Conservation (phyloP, 2,797 vertebrate species). For the Arnoldichthys spilopterus region DNA sequence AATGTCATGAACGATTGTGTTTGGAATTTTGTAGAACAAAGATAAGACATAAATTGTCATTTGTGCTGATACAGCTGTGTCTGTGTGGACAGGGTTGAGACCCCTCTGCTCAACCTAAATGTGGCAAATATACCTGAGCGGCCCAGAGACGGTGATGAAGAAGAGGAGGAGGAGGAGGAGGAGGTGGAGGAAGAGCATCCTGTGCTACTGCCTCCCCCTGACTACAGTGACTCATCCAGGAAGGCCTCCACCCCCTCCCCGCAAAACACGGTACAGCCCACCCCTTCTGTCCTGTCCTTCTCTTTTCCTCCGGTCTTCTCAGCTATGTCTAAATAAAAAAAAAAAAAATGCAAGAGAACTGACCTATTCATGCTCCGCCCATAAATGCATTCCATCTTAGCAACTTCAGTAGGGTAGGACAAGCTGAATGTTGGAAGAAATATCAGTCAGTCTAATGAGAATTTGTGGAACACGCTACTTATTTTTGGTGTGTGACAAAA, state of each 20-base stretch:
- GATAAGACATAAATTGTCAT: no score
- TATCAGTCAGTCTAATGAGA: background rate
- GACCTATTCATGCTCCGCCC: background rate
- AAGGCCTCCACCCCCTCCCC: constrained; percentile 59
- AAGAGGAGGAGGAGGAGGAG: constrained; percentile 25
- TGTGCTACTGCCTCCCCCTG: constrained; percentile 87
- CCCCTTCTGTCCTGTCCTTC: constrained; percentile 24
- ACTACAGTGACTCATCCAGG: constrained; percentile 81
- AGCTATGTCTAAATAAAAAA: constrained; percentile 28
- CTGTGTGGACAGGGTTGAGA: constrained; percentile 65
- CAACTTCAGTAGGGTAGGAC: background rate
- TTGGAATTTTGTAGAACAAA: no score
- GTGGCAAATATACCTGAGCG: constrained; percentile 82
- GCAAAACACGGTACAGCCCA: constrained; percentile 69
- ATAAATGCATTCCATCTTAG: background rate
- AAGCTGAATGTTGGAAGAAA: background rate
- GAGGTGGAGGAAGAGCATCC: constrained; percentile 58
- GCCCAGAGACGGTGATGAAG: constrained; percentile 17
- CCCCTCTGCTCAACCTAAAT: constrained; percentile 79
- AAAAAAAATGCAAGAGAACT: background rate
- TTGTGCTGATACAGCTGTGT: constrained; percentile 6
- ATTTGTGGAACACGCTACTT: no score
- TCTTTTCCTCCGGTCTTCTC: constrained; percentile 8
- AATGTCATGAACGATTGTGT: no score
- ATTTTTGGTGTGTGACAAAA: no score